phyloP scores from a whole-genome alignment of 2,113 vertebrate species.

The Oostethus manadensis region DNA sequence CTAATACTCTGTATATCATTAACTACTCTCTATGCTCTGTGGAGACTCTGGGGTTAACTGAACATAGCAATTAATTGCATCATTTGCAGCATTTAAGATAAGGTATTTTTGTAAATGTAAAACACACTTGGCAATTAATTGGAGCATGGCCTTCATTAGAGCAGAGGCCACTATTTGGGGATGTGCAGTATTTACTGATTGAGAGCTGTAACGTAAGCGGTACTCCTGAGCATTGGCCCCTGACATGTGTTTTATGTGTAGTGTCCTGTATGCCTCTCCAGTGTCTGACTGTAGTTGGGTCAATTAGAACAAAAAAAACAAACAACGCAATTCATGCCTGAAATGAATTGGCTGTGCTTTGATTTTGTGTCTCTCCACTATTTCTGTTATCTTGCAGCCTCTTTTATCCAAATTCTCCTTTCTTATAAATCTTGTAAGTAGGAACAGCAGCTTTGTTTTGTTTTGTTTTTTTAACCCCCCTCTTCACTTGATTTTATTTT shows the following conservation, averaged over 20 bases:
- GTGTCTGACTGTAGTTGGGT: conserved; percentile 41
- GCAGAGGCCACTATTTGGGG: neutral
- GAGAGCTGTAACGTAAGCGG: conserved; percentile 6
- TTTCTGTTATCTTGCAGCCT: conserved; percentile 99
- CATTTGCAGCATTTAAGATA: neutral
- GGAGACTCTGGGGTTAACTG: no score
- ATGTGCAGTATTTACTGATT: neutral
- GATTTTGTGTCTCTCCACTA: conserved; percentile 98
- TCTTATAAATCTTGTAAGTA: conserved; percentile 99
- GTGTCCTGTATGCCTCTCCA: conserved; percentile 78
- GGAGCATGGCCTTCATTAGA: neutral
- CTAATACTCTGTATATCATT: no score
- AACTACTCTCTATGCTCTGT: no score
- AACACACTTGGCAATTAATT: neutral
- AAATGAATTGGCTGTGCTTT: conserved; percentile 94
- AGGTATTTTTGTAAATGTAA: neutral
- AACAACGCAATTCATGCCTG: conserved; percentile 52
- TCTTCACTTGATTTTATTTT: conserved; percentile 85
- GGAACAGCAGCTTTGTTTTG: conserved; percentile 86
- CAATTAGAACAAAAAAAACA: conserved; percentile 36
- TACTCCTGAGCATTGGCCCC: neutral
- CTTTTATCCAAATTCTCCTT: conserved; percentile 99
- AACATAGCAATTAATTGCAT: no score
- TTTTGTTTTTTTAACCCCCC: conserved; percentile 5
- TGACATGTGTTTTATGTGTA: conserved; percentile 53